Evolutionary conservation across 2,797 vertebrate species (phyloP), one percentile per base, ranked within the genome.

Genomic region (Mus caroli): DNA sequence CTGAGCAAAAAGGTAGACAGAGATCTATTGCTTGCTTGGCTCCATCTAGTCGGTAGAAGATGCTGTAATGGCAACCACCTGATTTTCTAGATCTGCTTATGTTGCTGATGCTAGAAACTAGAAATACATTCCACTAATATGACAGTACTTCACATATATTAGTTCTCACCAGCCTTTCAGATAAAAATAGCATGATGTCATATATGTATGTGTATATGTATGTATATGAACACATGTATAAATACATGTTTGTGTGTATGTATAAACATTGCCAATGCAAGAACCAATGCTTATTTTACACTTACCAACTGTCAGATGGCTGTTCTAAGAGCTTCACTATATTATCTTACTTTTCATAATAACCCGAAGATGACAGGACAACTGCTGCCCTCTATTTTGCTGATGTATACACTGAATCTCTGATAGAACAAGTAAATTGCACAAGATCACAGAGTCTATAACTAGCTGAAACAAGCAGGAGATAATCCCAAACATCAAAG

Each of bases 311-410:
- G 8, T 17, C 22, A 40, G 9, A n/a, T 17, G 13, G 71, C 24
- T 90, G 10, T 75, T 90, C 62, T 85, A 79, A 88, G 28, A 91
- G 11, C 4, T 88, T 78, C 31, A 77, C 3, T 69, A 10, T 83
- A 83, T 83, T 24, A 71, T 54, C 60, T 89, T 14, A 62, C 24
- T 94, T 37, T 92, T 91, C 46, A 62, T 69, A 75, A 92, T 85
- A 73, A 90, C 3, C 43, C 26, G 43, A 0, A 64, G 22, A 58
- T 10, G 7, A 75, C 62, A 52, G 62, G 80, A 46, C 17, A 76
- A 92, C 31, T 40, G 71, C 71, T n/a, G 58, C 11, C 69, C 56
- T 6, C 85, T 67, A 85, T 82, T 69, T 86, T 77, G 54, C 12
- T 69, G 62, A 43, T 79, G 79, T 77, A 60, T 82, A 82, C 91